Percentiles rank a stretch among this genome's conserved stretches.
Evolutionary conservation across 2,113 vertebrate species (phyloP).

Genomic region (Chloropsis cyanopogon): DNA sequence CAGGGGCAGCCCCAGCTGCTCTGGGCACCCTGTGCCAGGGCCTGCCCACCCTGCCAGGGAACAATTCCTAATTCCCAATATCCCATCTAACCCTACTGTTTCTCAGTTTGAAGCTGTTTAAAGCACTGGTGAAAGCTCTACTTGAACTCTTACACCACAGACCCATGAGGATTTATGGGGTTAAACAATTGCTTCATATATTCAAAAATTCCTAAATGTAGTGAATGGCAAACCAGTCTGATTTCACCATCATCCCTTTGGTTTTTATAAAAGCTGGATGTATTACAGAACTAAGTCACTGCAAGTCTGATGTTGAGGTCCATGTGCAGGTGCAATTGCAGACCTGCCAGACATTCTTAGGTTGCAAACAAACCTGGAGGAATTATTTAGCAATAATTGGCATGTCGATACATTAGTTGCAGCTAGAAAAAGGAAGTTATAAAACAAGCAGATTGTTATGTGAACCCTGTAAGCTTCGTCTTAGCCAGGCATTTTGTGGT

Average conservation of each 20-base stretch:
- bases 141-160: neutral
- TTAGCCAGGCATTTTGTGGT: neutral
- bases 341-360: neutral
- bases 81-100: neutral
- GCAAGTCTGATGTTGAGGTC: neutral
- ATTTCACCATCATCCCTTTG: neutral
- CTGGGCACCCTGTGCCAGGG: neutral
- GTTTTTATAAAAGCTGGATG: neutral
- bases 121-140: neutral
- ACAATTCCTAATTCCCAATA: neutral
- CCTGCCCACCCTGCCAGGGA: neutral
- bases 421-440: neutral
- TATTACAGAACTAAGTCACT: neutral
- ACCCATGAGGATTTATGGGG: neutral
- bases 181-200: neutral
- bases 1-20: neutral
- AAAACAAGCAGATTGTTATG: neutral
- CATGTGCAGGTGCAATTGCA: neutral
- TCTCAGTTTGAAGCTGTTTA: neutral
- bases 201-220: neutral
- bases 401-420: neutral
- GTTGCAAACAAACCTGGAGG: neutral
- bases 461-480: neutral
- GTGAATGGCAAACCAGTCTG: neutral
- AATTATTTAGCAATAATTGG: neutral